Evolutionary conservation across 1,140 invertebrate species (phyloP).

Genomic region (Chelonus insularis): DNA sequence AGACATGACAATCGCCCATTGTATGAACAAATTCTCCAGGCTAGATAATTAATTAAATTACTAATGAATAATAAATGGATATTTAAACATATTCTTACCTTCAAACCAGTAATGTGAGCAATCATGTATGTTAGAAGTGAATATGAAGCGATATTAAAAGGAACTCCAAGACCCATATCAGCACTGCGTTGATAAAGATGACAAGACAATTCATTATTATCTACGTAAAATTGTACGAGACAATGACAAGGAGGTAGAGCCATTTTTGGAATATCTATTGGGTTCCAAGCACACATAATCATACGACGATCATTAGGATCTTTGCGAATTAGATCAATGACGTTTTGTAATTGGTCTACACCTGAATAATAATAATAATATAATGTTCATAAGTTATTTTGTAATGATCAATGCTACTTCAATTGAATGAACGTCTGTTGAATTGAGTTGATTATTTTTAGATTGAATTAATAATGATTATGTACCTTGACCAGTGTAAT

Average conservation of each 20-base stretch:
- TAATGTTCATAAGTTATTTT: conserved; percentile 2
- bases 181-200: conserved; percentile 94
- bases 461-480: conserved; percentile 59
- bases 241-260: conserved; percentile 96
- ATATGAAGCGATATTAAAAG: conserved; percentile 98
- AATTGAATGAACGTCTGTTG: too few species aligned
- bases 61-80: conserved; percentile 4
- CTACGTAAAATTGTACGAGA: conserved; percentile 91
- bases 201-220: conserved; percentile 78
- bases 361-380: conserved; percentile 49
- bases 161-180: conserved; percentile 95
- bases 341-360: conserved; percentile 82
- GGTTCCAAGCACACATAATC: conserved; percentile 94
- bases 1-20: conserved; percentile 96
- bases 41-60: conserved; percentile 54
- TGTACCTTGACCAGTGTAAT: conserved; percentile 87
- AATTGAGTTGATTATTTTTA: too few species aligned
- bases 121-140: conserved; percentile 92
- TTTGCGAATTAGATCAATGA: conserved; percentile 81
- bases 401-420: too few species aligned
- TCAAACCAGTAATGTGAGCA: conserved; percentile 85
- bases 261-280: conserved; percentile 84
- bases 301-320: conserved; percentile 86
- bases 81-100: conserved; percentile 55
- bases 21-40: conserved; percentile 96